Evolutionary conservation across 2,888 invertebrate species (phyloP), one percentile per base, ranked within the genome.

Genomic region (Eupithecia centaureata): DNA sequence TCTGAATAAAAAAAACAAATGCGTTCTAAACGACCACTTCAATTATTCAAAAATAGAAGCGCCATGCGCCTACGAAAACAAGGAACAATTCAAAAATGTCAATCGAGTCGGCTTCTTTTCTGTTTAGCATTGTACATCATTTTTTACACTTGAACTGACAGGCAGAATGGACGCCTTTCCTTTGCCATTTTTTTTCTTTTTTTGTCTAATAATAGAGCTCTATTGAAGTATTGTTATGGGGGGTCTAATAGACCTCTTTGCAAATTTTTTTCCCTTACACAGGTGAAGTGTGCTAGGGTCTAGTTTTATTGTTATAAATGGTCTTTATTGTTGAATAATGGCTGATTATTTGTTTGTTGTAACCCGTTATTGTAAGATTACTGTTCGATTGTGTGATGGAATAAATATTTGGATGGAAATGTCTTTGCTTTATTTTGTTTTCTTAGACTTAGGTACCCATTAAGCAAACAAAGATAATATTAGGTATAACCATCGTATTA

Each of bases 201-300:
- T 56, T 28, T 56, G 42, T 68, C 65, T 65, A 64, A 81, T 85
- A 80, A 84, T 81, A 79, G 77, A 75, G 69, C 73, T 73, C 81
- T 84, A 86, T 88, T 87, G 81, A 80, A 64, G 84, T 71, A 79
- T 90, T 89, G 88, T 89, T 82, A 84, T 72, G 84, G 85, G 88
- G 85, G 88, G 89, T 88, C 88, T 82, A 77, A 79, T 81, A 82
- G 67, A 62, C 77, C 65, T 84, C 47, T 47, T 47, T 85, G 85
- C 84, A 68, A 81, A 64, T 85, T 87, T 89, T 88, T 88, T 86
- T 70, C 73, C 59, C 30, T 64, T 18, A 77, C 76, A 84, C 87
- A 87, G 86, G 85, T 88, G 87, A 80, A 82, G 79, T 76, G 77
- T 76, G 77, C 75, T 78, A 73, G 82, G 57, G 22, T 58, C 42